A percentile compares a stretch with the other conserved stretches of the same genome.
These are phyloP conservation scores for Anthopleura xanthogrammica DNA, from an alignment of 92 coral and sea anemone species.

Conservation along the genomic window DNA sequence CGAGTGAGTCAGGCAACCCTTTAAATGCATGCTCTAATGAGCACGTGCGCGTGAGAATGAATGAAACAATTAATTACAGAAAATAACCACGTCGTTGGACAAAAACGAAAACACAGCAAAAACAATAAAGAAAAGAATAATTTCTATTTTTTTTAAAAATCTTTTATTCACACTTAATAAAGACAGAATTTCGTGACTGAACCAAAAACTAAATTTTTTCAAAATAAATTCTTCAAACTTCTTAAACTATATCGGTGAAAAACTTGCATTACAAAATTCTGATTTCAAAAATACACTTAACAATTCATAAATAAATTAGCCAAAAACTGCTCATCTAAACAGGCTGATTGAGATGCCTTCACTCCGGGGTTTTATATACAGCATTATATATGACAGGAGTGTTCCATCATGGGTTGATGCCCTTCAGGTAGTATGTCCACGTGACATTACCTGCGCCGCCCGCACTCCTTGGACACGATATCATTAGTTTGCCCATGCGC, in stretches of 20 bases:
- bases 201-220: no score
- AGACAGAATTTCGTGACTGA: not conserved
- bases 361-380: not conserved
- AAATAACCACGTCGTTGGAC: not conserved
- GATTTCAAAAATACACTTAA: not conserved
- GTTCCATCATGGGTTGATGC: conserved; percentile 14
- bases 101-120: not conserved
- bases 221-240: not conserved
- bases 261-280: not conserved
- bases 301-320: not conserved
- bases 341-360: not conserved
- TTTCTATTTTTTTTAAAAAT: not conserved
- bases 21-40: not conserved
- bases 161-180: not conserved
- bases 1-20: not conserved
- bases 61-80: not conserved
- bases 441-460: conserved; percentile 85
- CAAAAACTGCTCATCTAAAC: not conserved
- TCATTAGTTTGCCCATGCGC: conserved; percentile 90
- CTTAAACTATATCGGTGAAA: not conserved
- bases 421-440: conserved; percentile 93
- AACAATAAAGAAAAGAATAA: not conserved
- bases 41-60: not conserved
- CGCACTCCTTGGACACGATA: conserved; percentile 92
- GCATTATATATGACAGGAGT: not conserved